Evolutionary conservation across 2,113 vertebrate genomes (phyloP), one percentile per base, ranked within the genome.

Genomic region (Eidolon helvum): DNA sequence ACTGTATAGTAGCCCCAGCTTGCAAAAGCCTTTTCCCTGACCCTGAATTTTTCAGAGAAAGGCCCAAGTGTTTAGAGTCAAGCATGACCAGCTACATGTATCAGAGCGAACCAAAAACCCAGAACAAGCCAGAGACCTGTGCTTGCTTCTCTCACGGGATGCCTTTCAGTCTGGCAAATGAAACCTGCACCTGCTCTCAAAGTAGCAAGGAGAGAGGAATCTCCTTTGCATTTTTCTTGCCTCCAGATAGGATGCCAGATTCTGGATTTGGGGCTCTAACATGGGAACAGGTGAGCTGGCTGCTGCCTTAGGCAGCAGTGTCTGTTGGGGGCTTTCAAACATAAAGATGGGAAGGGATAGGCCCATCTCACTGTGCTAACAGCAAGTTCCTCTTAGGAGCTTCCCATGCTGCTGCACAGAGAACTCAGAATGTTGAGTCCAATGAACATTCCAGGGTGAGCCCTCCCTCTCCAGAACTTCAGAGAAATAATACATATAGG

Each of bases 391-490:
- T 55, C 19, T 8, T 11, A 2, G 22, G 69, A 48, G 75, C 82
- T 35, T 77, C 15, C 26, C n/a, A 12, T 0, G 12, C 50, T 35
- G 38, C 78, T 40, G 48, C 7, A 45, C 16, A 7, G 1, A 28
- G 33, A 40, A 50, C 59, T 83, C n/a, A 16, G 35, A 91, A 72
- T 1, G 6, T 10, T 21, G 35, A n/a, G 14, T 63, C 61, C 71
- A 40, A 19, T 0, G 22, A 63, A 74, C 35, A 63, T 10, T 72
- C 26, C 1, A 0, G 3, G 71, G 22, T 10, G 33, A 72, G 45
- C 50, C 48, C n/a, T 53, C 68, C n/a, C 21, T 66, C 28, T 19
- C 77, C 14, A 16, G 43, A 78, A 92, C 45, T 66, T 53, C 1
- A 2, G 75, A 30, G 45, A 21, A 61, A 75, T 1, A 63, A 24